A percentile compares a stretch with the other conserved stretches of the same genome.
Conservation (phyloP, 2,888 invertebrate species). For the Ferdinandea cuprea region DNA sequence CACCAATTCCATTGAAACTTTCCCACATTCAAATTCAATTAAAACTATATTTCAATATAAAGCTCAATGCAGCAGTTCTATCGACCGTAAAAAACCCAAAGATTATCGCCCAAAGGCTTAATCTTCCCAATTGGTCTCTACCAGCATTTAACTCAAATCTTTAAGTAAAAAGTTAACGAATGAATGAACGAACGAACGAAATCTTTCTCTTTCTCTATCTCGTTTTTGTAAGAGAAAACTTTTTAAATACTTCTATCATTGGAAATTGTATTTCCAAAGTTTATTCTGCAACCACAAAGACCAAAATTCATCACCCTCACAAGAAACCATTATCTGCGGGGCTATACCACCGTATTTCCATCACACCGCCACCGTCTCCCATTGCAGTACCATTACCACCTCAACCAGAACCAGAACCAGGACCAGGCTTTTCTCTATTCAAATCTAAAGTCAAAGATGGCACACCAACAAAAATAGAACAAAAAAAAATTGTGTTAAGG, state of each 20-base stretch:
- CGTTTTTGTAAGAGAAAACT: conserved; percentile 43
- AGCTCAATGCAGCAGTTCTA: not conserved
- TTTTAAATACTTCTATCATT: conserved; percentile 52
- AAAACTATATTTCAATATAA: conserved; percentile 11
- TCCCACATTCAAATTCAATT: not conserved
- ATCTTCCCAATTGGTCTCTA: not conserved
- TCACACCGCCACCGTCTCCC: conserved; percentile 8
- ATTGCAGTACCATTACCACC: too few relatives aligned
- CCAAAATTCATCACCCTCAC: conserved; percentile 64
- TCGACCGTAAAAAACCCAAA: not conserved
- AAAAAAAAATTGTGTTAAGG: conserved; percentile 13
- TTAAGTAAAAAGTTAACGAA: conserved; percentile 20
- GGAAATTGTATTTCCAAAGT: conserved; percentile 59
- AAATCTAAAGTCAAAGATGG: conserved; percentile 46
- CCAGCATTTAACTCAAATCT: conserved; percentile 16
- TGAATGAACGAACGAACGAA: not conserved
- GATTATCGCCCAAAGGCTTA: conserved; percentile 22
- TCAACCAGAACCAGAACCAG: conserved; percentile 1
- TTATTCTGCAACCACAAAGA: conserved; percentile 43
- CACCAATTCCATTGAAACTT: not conserved
- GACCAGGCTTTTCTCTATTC: conserved; percentile 45
- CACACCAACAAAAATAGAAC: conserved; percentile 6
- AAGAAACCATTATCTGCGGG: conserved; percentile 25
- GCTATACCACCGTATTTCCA: conserved; percentile 29
- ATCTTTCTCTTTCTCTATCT: conserved; percentile 4